Evolutionary conservation across 2,888 invertebrate genomes (phyloP), one percentile per base, ranked within the genome.

Genomic region (Drosophila neutralis): DNA sequence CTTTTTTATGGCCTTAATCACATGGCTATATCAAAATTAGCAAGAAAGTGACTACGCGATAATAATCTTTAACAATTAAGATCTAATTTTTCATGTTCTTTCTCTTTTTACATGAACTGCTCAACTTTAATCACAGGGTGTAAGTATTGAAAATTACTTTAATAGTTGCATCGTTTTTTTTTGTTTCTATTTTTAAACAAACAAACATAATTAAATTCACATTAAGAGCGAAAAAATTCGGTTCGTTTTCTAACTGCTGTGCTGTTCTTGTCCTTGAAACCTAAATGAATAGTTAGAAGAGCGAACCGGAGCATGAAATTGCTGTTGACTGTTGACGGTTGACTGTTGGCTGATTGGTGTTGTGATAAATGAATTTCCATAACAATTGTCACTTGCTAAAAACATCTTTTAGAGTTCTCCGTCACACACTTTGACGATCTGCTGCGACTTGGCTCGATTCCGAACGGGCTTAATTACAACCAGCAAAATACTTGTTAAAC

Each of bases 401-500:
- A 80, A 69, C 66, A 65, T 67, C 66, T 58, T 35, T 60, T 48
- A 65, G 61, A 60, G 53, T 62, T 69, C 40, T 2, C 57, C 27
- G 38, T 54, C 58, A 29, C 35, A 52, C 57, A 56, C 38, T 51
- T 62, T 51, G 61, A 58, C 61, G 73, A 72, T 70, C 74, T 61
- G 62, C 74, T 58, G 62, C 21, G 24, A 42, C 51, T 29, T 5
- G 51, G 29, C 51, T 45, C 45, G 15, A 45, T 24, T 45, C 45
- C 24, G 45, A 48, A 52, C 24, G 61, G 68, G 72, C 78, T 83
- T 81, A 84, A 85, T 89, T 89, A 89, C 87, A 83, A 86, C 76
- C 87, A 83, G 81, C 78, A 91, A 91, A 90, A 87, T 90, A 85
- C 89, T 83, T 91, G 91, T 91, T 90, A 87, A 91, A 92, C 92